A percentile compares a stretch with the other conserved stretches of the same genome.
phyloP scores from a whole-genome alignment of 2,797 vertebrate species.

The Dryobates pubescens region DNA sequence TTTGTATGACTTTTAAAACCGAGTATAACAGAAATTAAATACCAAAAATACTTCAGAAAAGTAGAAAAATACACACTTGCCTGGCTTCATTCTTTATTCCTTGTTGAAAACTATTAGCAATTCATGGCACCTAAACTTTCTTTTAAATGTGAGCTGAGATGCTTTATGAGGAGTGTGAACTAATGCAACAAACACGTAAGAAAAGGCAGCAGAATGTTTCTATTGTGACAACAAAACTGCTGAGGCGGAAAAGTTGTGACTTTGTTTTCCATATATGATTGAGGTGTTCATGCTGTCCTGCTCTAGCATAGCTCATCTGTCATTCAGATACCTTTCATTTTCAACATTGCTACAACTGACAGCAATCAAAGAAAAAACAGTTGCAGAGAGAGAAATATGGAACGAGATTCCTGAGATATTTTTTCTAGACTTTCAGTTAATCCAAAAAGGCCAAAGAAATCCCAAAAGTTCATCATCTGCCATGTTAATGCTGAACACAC shows the following conservation, averaged over 20 bases:
- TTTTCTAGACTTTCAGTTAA: slow-evolving; percentile 53
- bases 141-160: neutral
- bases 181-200: neutral
- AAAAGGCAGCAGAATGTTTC: neutral
- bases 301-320: neutral
- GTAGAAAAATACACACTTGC: neutral
- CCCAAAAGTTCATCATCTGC: slow-evolving; percentile 51
- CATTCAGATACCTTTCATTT: neutral
- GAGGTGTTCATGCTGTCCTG: neutral
- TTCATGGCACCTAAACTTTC: neutral
- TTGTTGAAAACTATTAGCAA: neutral
- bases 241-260: neutral
- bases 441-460: slow-evolving; percentile 60
- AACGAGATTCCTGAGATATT: slow-evolving; percentile 20
- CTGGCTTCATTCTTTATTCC: neutral
- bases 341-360: neutral
- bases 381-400: neutral
- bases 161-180: neutral
- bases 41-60: neutral
- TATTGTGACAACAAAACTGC: neutral
- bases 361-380: slow-evolving; percentile 32
- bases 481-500: slow-evolving; percentile 63
- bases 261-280: neutral
- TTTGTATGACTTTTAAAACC: slow-evolving; percentile 14
- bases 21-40: slow-evolving; percentile 28